Evolutionary conservation across 2,797 vertebrate species (phyloP).

Genomic region (Cuculus canorus): DNA sequence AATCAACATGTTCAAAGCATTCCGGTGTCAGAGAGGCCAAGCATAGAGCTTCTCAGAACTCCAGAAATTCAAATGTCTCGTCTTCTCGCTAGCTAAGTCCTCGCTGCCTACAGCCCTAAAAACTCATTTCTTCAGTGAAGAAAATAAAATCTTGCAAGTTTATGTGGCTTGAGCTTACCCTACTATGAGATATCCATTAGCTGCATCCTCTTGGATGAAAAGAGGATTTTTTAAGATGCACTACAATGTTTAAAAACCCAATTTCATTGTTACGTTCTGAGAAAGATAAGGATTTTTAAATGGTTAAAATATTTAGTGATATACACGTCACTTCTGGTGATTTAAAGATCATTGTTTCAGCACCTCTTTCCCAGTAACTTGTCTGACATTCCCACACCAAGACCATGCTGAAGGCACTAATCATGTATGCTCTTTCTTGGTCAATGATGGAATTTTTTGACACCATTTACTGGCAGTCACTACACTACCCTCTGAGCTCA

Average conservation of each 20-base stretch:
- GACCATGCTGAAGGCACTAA: background rate
- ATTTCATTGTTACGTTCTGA: background rate
- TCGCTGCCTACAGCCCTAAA: background rate
- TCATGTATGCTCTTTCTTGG: fast-evolving
- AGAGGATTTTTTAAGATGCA: background rate
- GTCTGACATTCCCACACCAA: background rate
- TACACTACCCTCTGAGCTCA: background rate
- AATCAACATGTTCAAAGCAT: background rate
- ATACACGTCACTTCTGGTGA: background rate
- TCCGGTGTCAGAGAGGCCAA: background rate
- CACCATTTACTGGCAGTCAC: background rate
- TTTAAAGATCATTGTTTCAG: background rate
- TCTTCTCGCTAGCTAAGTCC: background rate
- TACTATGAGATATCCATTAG: background rate
- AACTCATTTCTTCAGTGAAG: background rate
- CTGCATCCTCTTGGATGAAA: background rate
- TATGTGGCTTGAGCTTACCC: background rate
- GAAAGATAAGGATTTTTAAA: background rate
- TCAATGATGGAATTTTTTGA: background rate
- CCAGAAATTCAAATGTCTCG: background rate
- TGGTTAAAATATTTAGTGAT: background rate
- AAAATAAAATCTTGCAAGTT: background rate
- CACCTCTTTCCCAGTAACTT: background rate
- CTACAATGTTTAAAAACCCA: background rate
- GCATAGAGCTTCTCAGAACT: background rate